Evolutionary conservation across 2,888 invertebrate genomes (phyloP), one percentile per base, ranked within the genome.

Genomic region (Perithous albicinctus): DNA sequence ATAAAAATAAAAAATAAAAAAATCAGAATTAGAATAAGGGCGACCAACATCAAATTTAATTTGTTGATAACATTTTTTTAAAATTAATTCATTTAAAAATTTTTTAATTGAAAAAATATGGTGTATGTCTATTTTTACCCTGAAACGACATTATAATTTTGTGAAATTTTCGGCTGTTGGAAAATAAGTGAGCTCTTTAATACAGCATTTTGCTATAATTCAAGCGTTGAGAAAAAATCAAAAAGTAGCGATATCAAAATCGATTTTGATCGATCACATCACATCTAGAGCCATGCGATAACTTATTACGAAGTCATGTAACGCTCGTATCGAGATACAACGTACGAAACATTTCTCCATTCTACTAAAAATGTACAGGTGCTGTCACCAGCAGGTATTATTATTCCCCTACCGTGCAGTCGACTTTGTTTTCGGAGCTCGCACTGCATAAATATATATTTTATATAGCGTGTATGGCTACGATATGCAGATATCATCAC

Each of bases 301-400:
- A 38, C 38, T 23, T 10, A 63, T 63, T 63, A 41, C n/a, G 23
- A 23, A 63, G 41, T 63, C 41, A 38, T 4, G 15, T 10, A 12
- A 23, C 63, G 63, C 63, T n/a, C 20, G 20, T 6, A 41, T 38
- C 5, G 63, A 41, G 20, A 63, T 41, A 6, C 41, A 23, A 41
- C 20, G 63, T 41, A 41, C 23, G 32, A 3, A 12, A 63, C 12
- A 63, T 38, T 63, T 63, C 15, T 63, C 59, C 59, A 18, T 41
- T 63, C 63, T 12, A 0, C 23, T n/a, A 12, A 63, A 63, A 63
- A 63, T 38, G 23, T 41, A 23, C 41, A 41, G 63, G 18, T 46
- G 18, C 46, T 3, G 18, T 29, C 5, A 15, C 10, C 32, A 48
- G 6, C 1, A 1, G n/a, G 26, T 29, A 66, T 66, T 48, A 23